Evolutionary conservation across 2,888 invertebrate species (phyloP).

Genomic region (Stegophylla sp.): DNA sequence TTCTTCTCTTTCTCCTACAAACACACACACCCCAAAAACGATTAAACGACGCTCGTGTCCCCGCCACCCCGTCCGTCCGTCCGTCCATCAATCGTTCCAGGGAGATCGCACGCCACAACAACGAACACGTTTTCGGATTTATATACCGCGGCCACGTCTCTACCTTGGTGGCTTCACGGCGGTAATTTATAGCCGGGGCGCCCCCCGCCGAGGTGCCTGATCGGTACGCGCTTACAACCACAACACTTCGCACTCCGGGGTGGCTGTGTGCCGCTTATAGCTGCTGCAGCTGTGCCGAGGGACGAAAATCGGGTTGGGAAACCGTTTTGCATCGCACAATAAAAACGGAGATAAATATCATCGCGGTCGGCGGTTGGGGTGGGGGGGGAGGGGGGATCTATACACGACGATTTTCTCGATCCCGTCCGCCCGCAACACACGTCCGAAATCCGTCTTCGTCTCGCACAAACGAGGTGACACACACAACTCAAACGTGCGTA

Average conservation of each 20-base stretch:
- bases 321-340: conserved; percentile 6
- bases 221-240: background rate
- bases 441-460: too few relatives aligned
- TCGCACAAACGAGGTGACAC: too few relatives aligned
- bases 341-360: too few relatives aligned
- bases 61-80: background rate
- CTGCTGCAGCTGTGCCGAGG: conserved; percentile 3
- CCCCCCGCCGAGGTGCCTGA: conserved; percentile 43
- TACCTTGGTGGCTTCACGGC: conserved; percentile 53
- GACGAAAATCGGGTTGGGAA: background rate
- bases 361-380: too few relatives aligned
- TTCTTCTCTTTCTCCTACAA: background rate
- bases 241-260: too few relatives aligned
- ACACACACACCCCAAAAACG: conserved; percentile 12
- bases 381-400: too few relatives aligned
- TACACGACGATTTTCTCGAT: too few relatives aligned
- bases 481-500: too few relatives aligned
- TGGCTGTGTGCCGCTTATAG: too few relatives aligned
- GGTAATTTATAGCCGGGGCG: conserved; percentile 52
- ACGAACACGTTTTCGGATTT: conserved; percentile 52
- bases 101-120: conserved; percentile 33
- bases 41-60: conserved; percentile 38
- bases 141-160: too few relatives aligned
- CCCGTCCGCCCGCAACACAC: too few relatives aligned
- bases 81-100: background rate